A percentile compares a stretch with the other conserved stretches of the same genome.
phyloP scores from a whole-genome alignment of 2,888 invertebrate species.

The Leucoma salicis region DNA sequence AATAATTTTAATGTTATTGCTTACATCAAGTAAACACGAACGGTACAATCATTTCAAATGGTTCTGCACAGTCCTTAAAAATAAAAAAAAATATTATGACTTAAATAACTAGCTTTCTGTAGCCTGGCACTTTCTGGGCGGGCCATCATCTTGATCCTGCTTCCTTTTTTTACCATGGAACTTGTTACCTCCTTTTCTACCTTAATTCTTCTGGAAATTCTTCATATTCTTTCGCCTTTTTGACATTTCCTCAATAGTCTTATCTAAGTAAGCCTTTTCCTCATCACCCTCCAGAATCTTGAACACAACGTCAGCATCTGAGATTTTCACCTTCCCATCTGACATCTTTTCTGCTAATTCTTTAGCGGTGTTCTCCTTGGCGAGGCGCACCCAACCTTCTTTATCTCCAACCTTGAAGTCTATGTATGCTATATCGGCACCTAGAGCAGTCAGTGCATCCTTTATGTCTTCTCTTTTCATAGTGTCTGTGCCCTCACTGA shows the following conservation, averaged over 20 bases:
- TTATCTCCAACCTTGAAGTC: slow-evolving; percentile 89
- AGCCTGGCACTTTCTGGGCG: slow-evolving; percentile 51
- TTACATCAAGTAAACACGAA: slow-evolving; percentile 6
- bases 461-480: slow-evolving; percentile 88
- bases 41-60: neutral
- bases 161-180: slow-evolving; percentile 52
- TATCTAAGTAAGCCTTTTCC: slow-evolving; percentile 85
- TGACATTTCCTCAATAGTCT: slow-evolving; percentile 83
- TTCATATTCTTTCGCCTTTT: slow-evolving; percentile 78
- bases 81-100: slow-evolving; percentile 8
- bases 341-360: slow-evolving; percentile 84
- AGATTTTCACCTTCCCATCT: slow-evolving; percentile 82
- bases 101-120: slow-evolving; percentile 46
- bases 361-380: slow-evolving; percentile 86
- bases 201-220: slow-evolving; percentile 54
- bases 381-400: slow-evolving; percentile 87
- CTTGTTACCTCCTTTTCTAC: slow-evolving; percentile 36
- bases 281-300: slow-evolving; percentile 87
- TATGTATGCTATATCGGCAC: slow-evolving; percentile 86
- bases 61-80: slow-evolving; percentile 17
- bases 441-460: slow-evolving; percentile 83
- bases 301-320: slow-evolving; percentile 77
- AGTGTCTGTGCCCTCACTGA: slow-evolving; percentile 84
- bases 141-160: slow-evolving; percentile 50
- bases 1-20: slow-evolving; percentile 8